Base-by-base conservation (phyloP, 2,888 invertebrate species). In the Ennomos fuscantarius region DNA sequence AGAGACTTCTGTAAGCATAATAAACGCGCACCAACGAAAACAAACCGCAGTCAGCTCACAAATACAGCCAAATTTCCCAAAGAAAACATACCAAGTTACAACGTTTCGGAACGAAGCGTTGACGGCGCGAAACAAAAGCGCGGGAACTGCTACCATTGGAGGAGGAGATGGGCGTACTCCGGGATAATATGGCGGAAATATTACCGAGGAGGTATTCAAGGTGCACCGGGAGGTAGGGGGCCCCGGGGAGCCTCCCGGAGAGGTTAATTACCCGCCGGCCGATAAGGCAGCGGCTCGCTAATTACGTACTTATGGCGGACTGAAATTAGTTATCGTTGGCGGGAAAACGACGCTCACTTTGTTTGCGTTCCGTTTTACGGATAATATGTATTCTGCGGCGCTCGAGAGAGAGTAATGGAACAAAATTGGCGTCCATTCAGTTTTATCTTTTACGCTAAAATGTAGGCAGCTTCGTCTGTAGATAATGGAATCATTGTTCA, bases 231-330 rank as follows among this genome's bases (percentile, higher is more conserved):
- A 78, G 84, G 76, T 72, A 66, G 79, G 78, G 76, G 69, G 68
- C 64, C 71, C 65, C 62, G 51, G 67, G 73, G 53, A 51, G 73
- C 82, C 82, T 81, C 79, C 65, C 79, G 84, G 84, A 91, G 91
- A 91, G 92, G 92, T 92, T 92, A 92, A 92, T 92, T 91, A 91
- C 91, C 89, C 88, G 77, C 87, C 85, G 84, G 89, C 89, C 88
- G 91, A 92, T 92, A 91, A 92, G 92, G 90, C 90, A 92, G 86
- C 84, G 90, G 91, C 88, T 83, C 89, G 91, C 92, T 92, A 92
- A 92, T 91, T 91, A 92, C 89, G 88, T 90, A 92, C 92, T 92
- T 92, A 92, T 89, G 89, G 91, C 88, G 86, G 89, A 86, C 90
- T 85, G 90, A 90, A 91, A 92, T 91, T 92, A 92, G 90, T 92